Evolutionary conservation across 2,888 invertebrate species (phyloP).

Genomic region (Malacosoma neustria): DNA sequence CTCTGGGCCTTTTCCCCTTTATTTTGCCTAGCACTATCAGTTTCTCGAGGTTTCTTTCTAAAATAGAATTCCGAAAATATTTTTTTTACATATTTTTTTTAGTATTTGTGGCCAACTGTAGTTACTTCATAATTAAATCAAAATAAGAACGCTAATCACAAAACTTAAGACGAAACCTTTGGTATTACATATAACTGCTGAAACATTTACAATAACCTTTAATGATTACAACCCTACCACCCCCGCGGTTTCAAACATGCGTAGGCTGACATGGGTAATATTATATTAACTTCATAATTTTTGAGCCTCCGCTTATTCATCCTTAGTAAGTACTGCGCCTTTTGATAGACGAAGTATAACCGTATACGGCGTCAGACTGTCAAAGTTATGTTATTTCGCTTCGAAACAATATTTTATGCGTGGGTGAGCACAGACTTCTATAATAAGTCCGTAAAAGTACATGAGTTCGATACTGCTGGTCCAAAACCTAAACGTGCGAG

Average conservation of each 20-base stretch:
- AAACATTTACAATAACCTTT: not conserved
- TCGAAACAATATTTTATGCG: constrained; percentile 18
- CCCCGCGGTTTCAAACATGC: not conserved
- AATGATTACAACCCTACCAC: not conserved
- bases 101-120: too few species aligned
- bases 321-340: not conserved
- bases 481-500: constrained; percentile 38
- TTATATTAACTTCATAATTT: not conserved
- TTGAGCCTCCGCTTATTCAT: not conserved
- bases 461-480: constrained; percentile 38
- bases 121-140: too few species aligned
- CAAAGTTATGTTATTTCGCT: constrained; percentile 10
- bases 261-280: not conserved
- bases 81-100: too few species aligned
- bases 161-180: too few species aligned
- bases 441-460: constrained; percentile 60
- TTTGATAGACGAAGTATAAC: not conserved
- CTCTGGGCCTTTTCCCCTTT: too few species aligned
- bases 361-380: not conserved
- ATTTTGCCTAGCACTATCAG: too few species aligned
- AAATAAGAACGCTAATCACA: too few species aligned
- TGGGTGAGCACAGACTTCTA: constrained; percentile 42
- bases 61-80: too few species aligned
- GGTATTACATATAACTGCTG: not conserved
- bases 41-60: too few species aligned